Conservation (phyloP, 2,797 vertebrate species). For the Coilia nasus region DNA sequence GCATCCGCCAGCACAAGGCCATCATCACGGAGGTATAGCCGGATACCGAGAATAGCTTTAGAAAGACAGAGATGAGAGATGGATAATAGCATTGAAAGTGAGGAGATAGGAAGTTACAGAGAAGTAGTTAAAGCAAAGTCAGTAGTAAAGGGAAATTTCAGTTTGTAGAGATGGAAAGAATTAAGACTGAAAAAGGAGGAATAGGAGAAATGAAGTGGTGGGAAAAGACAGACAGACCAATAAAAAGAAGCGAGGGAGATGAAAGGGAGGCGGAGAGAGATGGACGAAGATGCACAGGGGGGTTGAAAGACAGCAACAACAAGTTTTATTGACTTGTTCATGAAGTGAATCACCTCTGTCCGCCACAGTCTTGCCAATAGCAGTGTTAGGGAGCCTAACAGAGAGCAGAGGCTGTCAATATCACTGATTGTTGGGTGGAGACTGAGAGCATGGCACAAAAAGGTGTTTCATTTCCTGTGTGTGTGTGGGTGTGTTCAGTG, state of each 20-base stretch:
- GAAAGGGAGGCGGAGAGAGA: not conserved
- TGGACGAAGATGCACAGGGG: not conserved
- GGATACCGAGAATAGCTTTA: too few relatives aligned
- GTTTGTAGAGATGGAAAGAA: not conserved
- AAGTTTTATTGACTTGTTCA: not conserved
- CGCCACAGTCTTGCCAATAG: not conserved
- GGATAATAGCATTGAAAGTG: not conserved
- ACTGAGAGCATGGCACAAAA: not conserved
- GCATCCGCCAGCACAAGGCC: conserved; percentile 90
- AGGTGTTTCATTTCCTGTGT: not conserved
- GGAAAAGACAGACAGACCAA: not conserved
- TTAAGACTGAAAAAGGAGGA: not conserved
- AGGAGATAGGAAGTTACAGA: not conserved
- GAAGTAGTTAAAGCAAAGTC: not conserved
- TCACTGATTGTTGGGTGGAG: not conserved
- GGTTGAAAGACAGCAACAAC: not conserved
- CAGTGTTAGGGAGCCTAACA: not conserved
- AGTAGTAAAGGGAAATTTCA: not conserved
- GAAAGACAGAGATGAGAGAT: not conserved
- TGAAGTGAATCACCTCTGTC: not conserved
- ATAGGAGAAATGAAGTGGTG: not conserved
- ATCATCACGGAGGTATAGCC: conserved; percentile 90
- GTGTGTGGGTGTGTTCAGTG: not conserved
- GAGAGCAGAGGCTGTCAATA: not conserved
- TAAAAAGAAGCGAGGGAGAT: not conserved